A percentile compares a stretch with the other conserved stretches of the same genome.
These are phyloP conservation scores for Nymphalis c-album DNA, from an alignment of 2,888 invertebrate species.

Conservation along the genomic window DNA sequence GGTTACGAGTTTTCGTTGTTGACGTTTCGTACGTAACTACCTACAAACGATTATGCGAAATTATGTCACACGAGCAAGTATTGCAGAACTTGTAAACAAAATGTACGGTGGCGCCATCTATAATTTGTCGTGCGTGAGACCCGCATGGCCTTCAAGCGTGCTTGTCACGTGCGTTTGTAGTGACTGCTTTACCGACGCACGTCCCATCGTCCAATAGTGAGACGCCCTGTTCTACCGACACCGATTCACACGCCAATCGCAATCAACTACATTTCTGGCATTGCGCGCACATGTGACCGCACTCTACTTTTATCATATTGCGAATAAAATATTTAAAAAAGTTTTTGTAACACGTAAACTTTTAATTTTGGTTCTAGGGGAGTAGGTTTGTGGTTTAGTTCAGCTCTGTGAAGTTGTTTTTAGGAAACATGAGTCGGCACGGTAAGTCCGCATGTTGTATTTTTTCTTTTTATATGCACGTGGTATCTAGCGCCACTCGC, in stretches of 20 bases:
- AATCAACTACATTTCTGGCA: conserved; percentile 51
- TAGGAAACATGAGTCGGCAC: conserved; percentile 56
- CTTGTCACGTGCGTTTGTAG: conserved; percentile 59
- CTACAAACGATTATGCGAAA: conserved; percentile 52
- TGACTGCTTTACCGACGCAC: conserved; percentile 54
- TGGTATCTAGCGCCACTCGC: conserved; percentile 47
- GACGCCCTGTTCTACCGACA: conserved; percentile 49
- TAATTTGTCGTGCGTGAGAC: conserved; percentile 22
- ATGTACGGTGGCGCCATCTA: conserved; percentile 57
- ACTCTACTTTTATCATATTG: conserved; percentile 40
- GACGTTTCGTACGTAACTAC: conserved; percentile 33
- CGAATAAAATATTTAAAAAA: conserved; percentile 36
- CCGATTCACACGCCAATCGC: conserved; percentile 54
- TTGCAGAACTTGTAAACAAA: conserved; percentile 58
- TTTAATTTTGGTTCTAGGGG: conserved; percentile 8
- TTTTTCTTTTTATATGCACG: conserved; percentile 40
- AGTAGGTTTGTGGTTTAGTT: conserved; percentile 13
- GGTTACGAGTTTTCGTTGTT: conserved; percentile 42
- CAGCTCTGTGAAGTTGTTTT: conserved; percentile 32
- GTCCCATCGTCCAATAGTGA: conserved; percentile 50
- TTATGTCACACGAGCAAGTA: conserved; percentile 61
- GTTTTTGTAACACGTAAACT: conserved; percentile 16
- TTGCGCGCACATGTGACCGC: conserved; percentile 74
- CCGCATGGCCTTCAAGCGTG: conserved; percentile 45
- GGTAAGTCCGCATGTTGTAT: conserved; percentile 55